Percentiles rank a stretch among this genome's conserved stretches.
These are phyloP conservation scores for Acrocyrtus sp. DNA, from an alignment of 2,888 invertebrate species.

Conservation along the genomic window DNA sequence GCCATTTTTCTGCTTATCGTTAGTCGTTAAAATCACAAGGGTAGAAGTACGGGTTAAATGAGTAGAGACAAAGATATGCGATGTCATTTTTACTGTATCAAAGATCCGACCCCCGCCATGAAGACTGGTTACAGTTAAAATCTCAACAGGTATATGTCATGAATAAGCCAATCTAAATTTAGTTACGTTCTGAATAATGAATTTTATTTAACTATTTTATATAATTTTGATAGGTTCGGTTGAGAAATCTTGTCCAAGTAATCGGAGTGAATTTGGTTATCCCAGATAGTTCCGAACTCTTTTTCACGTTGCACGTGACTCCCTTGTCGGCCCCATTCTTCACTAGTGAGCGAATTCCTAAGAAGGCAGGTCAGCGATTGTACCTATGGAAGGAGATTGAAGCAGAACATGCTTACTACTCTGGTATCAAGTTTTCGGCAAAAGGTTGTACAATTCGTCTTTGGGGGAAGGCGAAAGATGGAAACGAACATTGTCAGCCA, in stretches of 20 bases:
- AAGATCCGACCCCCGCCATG: constrained; percentile 72
- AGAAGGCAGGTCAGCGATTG: constrained; percentile 71
- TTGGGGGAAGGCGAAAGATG: constrained; percentile 67
- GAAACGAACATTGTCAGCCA: constrained; percentile 24
- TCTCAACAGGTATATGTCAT: constrained; percentile 78
- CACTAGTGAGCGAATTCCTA: constrained; percentile 77
- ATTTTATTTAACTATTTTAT: constrained; percentile 72
- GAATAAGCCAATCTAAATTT: too few species aligned
- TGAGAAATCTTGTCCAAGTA: constrained; percentile 83
- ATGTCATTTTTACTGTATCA: constrained; percentile 63
- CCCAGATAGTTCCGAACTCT: constrained; percentile 45
- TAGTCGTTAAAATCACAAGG: too few species aligned
- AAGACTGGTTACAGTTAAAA: constrained; percentile 82
- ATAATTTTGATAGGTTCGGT: constrained; percentile 61
- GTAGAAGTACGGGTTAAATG: too few species aligned
- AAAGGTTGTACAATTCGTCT: constrained; percentile 63
- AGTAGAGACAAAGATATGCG: too few species aligned
- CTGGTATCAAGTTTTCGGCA: constrained; percentile 41
- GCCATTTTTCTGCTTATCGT: too few species aligned
- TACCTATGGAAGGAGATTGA: constrained; percentile 86
- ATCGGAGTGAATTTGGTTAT: constrained; percentile 72
- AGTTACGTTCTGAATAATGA: constrained; percentile 29
- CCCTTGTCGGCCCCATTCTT: constrained; percentile 86
- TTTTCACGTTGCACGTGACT: constrained; percentile 82
- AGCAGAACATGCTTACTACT: constrained; percentile 42